Conservation (phyloP, 1,140 invertebrate genomes). For the Homalodisca vitripennis region DNA sequence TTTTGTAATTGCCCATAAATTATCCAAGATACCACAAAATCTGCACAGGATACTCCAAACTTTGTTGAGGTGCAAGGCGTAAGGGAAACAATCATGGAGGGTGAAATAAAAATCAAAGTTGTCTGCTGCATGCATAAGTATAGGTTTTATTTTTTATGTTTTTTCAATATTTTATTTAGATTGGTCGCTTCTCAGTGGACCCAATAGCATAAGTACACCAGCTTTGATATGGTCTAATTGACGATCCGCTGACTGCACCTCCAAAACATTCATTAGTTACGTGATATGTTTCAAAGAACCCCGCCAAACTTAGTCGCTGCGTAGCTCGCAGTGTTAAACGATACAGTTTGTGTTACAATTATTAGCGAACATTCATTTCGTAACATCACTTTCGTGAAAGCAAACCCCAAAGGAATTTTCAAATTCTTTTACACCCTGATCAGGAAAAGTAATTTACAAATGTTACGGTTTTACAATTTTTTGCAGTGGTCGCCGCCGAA, state of each 20-base stretch:
- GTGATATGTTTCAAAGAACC: slow-evolving; percentile 9
- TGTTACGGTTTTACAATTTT: background rate
- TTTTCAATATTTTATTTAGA: slow-evolving; percentile 24
- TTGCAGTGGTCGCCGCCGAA: too few species aligned
- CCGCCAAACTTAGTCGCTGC: background rate
- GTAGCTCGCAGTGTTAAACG: background rate
- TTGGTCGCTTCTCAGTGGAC: slow-evolving; percentile 10
- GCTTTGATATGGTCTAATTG: slow-evolving; percentile 25
- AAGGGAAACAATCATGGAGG: too few species aligned
- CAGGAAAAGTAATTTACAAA: background rate
- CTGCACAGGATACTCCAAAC: too few species aligned
- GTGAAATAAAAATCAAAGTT: background rate
- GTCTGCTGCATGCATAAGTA: slow-evolving; percentile 25
- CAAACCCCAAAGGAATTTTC: background rate
- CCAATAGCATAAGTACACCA: slow-evolving; percentile 18
- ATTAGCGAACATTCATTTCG: background rate
- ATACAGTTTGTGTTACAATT: background rate
- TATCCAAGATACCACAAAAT: too few species aligned
- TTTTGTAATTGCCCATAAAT: too few species aligned
- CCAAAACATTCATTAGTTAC: background rate
- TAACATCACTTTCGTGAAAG: background rate
- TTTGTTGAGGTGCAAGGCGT: too few species aligned
- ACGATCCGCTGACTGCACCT: slow-evolving; percentile 1
- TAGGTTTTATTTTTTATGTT: slow-evolving; percentile 25
- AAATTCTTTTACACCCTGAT: slow-evolving; percentile 7